A percentile compares a stretch with the other conserved stretches of the same genome.
Evolutionary conservation across 2,113 vertebrate species (phyloP).

Genomic region (Zosterops hypoxanthus): DNA sequence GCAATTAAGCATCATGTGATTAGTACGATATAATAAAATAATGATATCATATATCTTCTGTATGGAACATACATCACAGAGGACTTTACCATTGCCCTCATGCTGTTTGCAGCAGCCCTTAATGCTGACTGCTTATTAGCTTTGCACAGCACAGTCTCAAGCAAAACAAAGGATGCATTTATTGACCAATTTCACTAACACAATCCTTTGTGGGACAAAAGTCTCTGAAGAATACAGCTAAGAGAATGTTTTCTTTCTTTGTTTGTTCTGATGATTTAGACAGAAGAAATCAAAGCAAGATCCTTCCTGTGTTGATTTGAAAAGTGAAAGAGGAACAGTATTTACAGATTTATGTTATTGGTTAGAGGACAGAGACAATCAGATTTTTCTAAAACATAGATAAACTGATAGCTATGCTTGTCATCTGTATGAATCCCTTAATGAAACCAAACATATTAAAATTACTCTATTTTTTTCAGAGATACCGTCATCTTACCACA

Average conservation of each 20-base stretch:
- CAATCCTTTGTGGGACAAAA: neutral
- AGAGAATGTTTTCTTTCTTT: neutral
- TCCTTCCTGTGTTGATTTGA: neutral
- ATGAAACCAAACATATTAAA: neutral
- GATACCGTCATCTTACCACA: neutral
- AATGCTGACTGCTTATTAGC: neutral
- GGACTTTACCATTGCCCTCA: neutral
- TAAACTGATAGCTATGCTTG: neutral
- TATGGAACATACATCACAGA: neutral
- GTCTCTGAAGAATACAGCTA: neutral
- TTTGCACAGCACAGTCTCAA: neutral
- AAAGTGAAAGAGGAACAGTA: neutral
- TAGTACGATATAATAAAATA: neutral
- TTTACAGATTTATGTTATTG: neutral
- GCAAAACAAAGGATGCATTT: neutral
- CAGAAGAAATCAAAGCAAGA: neutral
- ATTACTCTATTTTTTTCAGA: neutral
- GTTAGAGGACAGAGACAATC: neutral
- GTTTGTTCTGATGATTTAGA: neutral
- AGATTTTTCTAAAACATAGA: neutral
- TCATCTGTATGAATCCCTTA: neutral
- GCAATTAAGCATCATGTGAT: neutral
- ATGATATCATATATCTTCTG: neutral
- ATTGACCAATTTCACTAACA: neutral
- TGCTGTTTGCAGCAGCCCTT: neutral